Conservation (phyloP, 2,888 invertebrate genomes). For the Adelphocoris suturalis region DNA sequence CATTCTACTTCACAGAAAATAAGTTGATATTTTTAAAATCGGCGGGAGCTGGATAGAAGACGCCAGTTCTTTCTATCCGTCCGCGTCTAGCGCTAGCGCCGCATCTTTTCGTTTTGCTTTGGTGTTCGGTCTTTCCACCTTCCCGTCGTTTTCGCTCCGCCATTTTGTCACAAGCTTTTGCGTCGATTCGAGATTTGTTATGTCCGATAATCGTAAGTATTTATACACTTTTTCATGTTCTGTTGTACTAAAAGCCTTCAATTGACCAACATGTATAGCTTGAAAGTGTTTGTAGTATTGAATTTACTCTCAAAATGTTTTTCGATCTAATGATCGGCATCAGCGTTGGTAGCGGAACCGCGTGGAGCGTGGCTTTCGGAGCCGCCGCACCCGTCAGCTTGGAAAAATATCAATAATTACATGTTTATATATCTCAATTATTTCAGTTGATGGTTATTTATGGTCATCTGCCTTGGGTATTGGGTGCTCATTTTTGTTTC, state of each 20-base stretch:
- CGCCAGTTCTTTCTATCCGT: too few species aligned
- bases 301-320: neutral
- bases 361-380: neutral
- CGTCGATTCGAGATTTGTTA: constrained; percentile 24
- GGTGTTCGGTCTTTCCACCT: neutral
- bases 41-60: too few species aligned
- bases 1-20: too few species aligned
- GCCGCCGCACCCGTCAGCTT: neutral
- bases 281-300: neutral
- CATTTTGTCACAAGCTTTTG: constrained; percentile 26
- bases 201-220: constrained; percentile 57
- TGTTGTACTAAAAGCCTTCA: neutral
- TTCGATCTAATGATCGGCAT: neutral
- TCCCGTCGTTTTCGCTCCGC: neutral
- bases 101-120: too few species aligned
- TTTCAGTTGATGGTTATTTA: too few species aligned
- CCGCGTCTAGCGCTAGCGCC: too few species aligned
- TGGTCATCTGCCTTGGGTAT: too few species aligned
- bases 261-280: neutral
- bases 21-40: too few species aligned
- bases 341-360: constrained; percentile 10
- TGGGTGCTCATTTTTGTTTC: too few species aligned
- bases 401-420: neutral
- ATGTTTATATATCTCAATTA: too few species aligned
- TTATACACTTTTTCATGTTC: neutral